Percentiles rank a stretch among this genome's conserved stretches.
phyloP scores from a whole-genome alignment of 2,888 invertebrate species.

The Drosophila paucipuncta region DNA sequence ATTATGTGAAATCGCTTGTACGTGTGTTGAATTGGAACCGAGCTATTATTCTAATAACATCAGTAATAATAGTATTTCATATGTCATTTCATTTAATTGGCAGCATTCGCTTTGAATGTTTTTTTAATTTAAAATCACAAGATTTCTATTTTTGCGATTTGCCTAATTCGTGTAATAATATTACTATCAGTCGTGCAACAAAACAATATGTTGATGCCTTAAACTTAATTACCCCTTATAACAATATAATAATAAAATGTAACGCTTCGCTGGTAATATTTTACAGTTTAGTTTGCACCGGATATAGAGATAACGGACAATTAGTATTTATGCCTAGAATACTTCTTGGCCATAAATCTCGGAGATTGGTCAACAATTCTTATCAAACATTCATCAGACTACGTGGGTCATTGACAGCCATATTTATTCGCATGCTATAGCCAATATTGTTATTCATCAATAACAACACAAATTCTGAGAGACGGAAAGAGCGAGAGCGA shows the following conservation, averaged over 20 bases:
- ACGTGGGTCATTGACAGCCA: conserved; percentile 54
- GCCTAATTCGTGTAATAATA: not conserved
- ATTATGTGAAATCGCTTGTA: conserved; percentile 6
- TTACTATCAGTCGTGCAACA: not conserved
- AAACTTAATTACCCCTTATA: not conserved
- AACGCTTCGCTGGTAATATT: not conserved
- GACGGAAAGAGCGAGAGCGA: not conserved
- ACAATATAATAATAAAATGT: not conserved
- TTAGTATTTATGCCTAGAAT: not conserved
- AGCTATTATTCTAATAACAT: conserved; percentile 24
- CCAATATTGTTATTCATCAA: conserved; percentile 24
- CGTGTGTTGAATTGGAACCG: conserved; percentile 9
- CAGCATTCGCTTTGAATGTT: conserved; percentile 5
- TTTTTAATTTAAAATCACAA: not conserved
- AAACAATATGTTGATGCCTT: not conserved
- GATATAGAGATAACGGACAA: not conserved
- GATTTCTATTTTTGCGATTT: not conserved
- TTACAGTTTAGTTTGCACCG: not conserved
- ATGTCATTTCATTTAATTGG: conserved; percentile 16
- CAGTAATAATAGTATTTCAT: not conserved
- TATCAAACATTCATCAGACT: conserved; percentile 27
- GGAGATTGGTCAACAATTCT: not conserved
- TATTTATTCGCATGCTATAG: conserved; percentile 12
- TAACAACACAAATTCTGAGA: conserved; percentile 5
- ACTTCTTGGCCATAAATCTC: not conserved